Conservation (phyloP, 2,797 vertebrate genomes). For the Heterohyrax brucei region DNA sequence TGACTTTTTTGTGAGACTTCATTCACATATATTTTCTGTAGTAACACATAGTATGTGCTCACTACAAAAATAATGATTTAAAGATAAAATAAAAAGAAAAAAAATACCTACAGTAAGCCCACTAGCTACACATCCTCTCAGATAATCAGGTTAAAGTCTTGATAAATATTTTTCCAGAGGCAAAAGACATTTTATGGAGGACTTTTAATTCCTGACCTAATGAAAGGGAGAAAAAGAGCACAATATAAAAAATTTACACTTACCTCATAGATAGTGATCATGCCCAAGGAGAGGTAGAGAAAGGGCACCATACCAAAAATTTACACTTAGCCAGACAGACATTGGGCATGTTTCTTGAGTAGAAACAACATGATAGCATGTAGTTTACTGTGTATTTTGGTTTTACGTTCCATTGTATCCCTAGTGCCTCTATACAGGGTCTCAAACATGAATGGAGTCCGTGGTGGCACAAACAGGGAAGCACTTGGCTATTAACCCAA, state of each 20-base stretch:
- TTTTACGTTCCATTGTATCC: constrained; percentile 45
- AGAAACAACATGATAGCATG: neutral
- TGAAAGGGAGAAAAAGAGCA: neutral
- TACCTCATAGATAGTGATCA: neutral
- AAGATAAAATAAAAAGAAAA: constrained; percentile 6
- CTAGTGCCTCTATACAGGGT: neutral
- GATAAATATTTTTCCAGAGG: constrained; percentile 36
- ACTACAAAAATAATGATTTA: constrained; percentile 48
- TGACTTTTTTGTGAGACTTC: constrained; percentile 15
- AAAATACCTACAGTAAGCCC: neutral
- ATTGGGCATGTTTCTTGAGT: neutral
- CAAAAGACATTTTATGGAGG: constrained; percentile 29
- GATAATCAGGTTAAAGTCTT: constrained; percentile 57
- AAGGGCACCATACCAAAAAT: too few species aligned
- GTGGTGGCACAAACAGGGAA: neutral
- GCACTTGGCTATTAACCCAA: neutral
- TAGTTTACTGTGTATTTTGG: neutral
- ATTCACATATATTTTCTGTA: constrained; percentile 48
- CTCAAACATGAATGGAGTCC: neutral
- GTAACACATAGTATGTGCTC: constrained; percentile 50
- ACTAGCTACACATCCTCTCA: neutral
- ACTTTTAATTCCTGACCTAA: constrained; percentile 33
- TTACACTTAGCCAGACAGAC: neutral
- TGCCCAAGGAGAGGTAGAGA: neutral
- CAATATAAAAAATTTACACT: constrained; percentile 14